Evolutionary conservation across 2,888 invertebrate genomes (phyloP).

Genomic region (Aphodius sticticus): DNA sequence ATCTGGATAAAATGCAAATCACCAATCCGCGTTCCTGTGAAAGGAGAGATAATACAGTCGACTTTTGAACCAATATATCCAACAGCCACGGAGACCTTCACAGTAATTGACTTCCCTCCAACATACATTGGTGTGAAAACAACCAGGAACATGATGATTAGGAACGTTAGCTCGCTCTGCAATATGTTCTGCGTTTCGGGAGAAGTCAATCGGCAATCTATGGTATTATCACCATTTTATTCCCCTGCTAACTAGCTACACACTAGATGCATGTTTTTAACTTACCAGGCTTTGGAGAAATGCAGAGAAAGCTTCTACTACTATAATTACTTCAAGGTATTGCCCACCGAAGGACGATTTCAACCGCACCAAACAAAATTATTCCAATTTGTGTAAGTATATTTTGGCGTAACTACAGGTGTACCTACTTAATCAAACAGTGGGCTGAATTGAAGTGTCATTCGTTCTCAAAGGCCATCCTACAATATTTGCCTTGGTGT

Average conservation of each 20-base stretch:
- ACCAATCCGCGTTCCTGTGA: constrained; percentile 51
- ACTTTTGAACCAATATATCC: constrained; percentile 55
- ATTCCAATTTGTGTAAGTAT: constrained; percentile 37
- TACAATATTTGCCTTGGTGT: no score
- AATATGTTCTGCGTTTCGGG: constrained; percentile 58
- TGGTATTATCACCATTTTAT: constrained; percentile 48
- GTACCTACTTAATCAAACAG: no score
- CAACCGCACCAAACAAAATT: constrained; percentile 34
- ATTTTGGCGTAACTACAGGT: not conserved
- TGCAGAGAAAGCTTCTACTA: not conserved
- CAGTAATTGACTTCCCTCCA: constrained; percentile 58
- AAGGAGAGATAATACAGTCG: constrained; percentile 54
- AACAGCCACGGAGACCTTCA: constrained; percentile 54
- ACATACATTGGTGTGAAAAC: constrained; percentile 56
- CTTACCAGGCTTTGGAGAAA: constrained; percentile 39
- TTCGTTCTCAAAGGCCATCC: no score
- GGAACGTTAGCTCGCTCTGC: constrained; percentile 57
- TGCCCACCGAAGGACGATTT: constrained; percentile 34
- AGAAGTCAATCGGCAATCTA: constrained; percentile 49
- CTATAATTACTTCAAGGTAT: constrained; percentile 29
- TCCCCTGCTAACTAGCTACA: no score
- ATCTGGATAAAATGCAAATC: constrained; percentile 60
- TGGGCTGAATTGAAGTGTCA: no score
- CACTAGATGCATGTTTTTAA: not conserved
- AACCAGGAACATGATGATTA: constrained; percentile 55